A percentile compares a stretch with the other conserved stretches of the same genome.
These are phyloP conservation scores for Gallirallus australis DNA, from an alignment of 2,797 vertebrate species.

Conservation along the genomic window DNA sequence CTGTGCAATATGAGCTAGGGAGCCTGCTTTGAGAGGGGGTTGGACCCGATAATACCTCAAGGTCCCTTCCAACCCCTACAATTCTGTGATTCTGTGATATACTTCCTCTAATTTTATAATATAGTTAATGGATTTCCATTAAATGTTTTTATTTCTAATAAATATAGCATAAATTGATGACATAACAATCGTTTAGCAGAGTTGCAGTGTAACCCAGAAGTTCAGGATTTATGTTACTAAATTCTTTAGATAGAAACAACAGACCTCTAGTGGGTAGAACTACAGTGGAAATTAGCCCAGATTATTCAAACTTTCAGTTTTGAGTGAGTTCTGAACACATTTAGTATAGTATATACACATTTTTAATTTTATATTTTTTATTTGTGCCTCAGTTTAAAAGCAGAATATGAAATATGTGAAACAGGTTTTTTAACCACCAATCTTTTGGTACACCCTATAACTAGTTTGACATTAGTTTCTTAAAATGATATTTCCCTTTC, in stretches of 20 bases:
- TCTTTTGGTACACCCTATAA: neutral
- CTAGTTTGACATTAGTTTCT: neutral
- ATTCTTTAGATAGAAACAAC: neutral
- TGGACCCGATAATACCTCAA: no score
- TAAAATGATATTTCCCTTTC: neutral
- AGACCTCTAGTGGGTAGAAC: neutral
- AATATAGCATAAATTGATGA: neutral
- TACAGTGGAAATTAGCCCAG: neutral
- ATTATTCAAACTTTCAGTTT: neutral
- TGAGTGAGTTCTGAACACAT: neutral
- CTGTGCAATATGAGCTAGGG: no score
- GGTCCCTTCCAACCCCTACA: no score
- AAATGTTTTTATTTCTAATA: neutral
- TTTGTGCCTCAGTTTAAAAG: neutral
- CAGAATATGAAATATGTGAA: neutral
- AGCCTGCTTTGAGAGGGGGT: no score
- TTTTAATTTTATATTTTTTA: neutral
- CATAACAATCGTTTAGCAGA: neutral
- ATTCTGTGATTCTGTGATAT: no score
- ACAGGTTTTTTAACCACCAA: neutral
- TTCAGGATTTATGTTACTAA: neutral
- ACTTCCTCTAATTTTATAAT: neutral
- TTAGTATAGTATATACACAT: neutral
- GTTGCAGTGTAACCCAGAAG: neutral
- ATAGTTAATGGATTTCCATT: neutral